These are phyloP conservation scores for Lepidurus apus DNA, from an alignment of 1,140 invertebrate species.

Conservation along the genomic window DNA sequence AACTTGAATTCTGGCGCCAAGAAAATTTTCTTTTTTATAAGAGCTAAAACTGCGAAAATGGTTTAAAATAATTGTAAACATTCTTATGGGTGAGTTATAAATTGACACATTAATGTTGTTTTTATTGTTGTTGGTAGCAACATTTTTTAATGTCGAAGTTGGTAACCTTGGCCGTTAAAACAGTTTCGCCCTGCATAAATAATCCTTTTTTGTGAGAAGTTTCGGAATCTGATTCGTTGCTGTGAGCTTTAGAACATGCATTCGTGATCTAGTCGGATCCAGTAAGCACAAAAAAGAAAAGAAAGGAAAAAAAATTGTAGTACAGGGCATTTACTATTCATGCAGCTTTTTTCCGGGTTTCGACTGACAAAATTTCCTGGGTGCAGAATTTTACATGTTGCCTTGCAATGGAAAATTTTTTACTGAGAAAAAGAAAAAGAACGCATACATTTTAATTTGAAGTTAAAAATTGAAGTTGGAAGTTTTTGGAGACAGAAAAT, in stretches of 20 bases:
- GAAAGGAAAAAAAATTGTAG: not conserved
- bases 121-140: constrained; percentile 15
- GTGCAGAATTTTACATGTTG: not conserved
- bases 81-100: constrained; percentile 4
- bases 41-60: not conserved
- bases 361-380: not conserved
- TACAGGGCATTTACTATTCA: not conserved
- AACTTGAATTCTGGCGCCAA: not conserved
- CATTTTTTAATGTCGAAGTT: not conserved
- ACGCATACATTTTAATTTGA: not conserved
- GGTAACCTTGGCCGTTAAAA: no score
- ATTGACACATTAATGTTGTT: not conserved
- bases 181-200: not conserved
- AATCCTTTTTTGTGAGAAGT: not conserved
- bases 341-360: constrained; percentile 19
- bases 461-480: not conserved
- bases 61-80: not conserved
- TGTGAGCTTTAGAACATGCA: not conserved
- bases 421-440: not conserved
- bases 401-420: not conserved
- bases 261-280: not conserved
- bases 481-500: not conserved
- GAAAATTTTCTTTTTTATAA: not conserved
- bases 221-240: not conserved
- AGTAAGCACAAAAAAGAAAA: not conserved